A percentile compares a stretch with the other conserved stretches of the same genome.
Conservation (phyloP, 2,113 vertebrate species). For the Microcebus ravelobensis region DNA sequence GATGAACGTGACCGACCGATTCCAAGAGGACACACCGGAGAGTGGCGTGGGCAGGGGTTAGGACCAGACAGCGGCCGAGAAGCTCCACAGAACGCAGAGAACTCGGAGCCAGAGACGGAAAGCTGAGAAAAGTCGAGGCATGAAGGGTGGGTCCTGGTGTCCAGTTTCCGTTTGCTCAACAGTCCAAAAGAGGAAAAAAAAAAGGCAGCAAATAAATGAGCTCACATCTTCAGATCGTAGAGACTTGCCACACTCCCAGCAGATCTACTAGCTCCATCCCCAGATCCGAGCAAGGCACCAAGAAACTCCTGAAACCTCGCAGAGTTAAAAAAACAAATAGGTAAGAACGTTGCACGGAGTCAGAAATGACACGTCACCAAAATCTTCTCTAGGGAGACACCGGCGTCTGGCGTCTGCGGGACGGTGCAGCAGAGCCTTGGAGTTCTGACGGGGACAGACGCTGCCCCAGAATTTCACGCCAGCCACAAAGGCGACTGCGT, state of each 20-base stretch:
- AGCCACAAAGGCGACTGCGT: accelerated
- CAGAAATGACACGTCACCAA: not conserved
- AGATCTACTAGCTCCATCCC: accelerated
- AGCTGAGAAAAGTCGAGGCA: accelerated
- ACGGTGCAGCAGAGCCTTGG: accelerated
- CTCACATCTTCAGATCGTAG: accelerated
- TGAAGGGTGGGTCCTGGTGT: accelerated
- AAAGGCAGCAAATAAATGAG: accelerated
- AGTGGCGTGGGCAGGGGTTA: accelerated
- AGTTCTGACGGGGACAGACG: not conserved
- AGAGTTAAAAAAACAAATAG: not conserved
- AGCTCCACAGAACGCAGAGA: not conserved
- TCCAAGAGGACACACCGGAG: accelerated
- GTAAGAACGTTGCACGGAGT: not conserved
- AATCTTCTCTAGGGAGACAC: no score
- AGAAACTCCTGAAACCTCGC: not conserved
- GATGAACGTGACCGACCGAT: accelerated
- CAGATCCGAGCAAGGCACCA: not conserved
- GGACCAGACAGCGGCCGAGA: accelerated
- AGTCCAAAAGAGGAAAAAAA: not conserved
- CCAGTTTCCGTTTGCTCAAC: accelerated
- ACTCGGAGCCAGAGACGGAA: accelerated
- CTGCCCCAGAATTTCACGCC: not conserved
- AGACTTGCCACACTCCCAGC: accelerated
- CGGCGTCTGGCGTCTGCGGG: not conserved